Conservation (phyloP, 35 echinoderm and acorn worm genomes). For the Chiridota heheva region DNA sequence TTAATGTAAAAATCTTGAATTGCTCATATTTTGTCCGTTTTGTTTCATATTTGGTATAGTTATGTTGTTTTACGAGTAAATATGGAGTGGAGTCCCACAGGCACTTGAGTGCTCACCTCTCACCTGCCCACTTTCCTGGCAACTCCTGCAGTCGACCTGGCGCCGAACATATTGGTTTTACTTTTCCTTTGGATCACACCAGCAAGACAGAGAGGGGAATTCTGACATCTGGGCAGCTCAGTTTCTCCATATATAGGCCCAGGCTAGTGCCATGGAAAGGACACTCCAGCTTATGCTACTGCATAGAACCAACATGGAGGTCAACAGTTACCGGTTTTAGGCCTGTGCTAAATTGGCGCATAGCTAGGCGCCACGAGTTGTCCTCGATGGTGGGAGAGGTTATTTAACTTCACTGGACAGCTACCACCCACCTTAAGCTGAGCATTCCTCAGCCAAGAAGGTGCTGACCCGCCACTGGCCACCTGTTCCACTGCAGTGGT, state of each 20-base stretch:
- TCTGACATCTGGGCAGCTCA: constrained; percentile 3
- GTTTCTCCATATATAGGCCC: not conserved
- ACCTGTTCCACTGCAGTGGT: constrained; percentile 23
- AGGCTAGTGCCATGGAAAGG: not conserved
- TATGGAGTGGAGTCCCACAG: constrained; percentile 16
- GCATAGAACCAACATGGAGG: constrained; percentile 1
- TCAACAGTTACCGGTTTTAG: constrained; percentile 16
- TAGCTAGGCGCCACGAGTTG: not conserved
- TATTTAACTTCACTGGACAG: constrained; percentile 1
- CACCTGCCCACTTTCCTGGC: not conserved
- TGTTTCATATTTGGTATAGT: no score
- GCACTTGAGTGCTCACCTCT: not conserved
- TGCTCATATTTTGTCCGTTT: no score
- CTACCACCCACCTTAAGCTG: constrained; percentile 40
- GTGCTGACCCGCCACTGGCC: constrained; percentile 9
- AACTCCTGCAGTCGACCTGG: constrained; percentile 8
- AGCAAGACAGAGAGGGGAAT: constrained; percentile 1
- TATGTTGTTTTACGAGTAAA: no score
- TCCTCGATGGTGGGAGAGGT: not conserved
- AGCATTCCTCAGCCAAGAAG: constrained; percentile 34
- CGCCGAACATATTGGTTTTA: not conserved
- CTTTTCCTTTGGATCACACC: not conserved
- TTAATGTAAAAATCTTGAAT: no score
- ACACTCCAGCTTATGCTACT: not conserved
- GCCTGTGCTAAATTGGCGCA: not conserved